Base-by-base conservation (phyloP, 2,888 invertebrate species). In the Synergus japonicus region DNA sequence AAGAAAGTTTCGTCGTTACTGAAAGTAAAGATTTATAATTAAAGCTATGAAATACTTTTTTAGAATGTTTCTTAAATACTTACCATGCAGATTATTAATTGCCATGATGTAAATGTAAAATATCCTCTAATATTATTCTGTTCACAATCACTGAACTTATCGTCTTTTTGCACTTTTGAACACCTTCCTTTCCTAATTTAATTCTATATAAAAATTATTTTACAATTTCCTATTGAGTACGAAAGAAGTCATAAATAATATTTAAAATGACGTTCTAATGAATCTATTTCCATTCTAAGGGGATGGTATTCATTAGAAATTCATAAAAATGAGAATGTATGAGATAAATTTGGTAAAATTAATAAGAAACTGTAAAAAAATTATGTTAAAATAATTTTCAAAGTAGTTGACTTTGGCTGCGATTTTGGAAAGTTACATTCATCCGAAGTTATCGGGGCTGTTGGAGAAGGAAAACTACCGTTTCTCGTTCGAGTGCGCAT, bases 391-490 rank as follows among this genome's bases (percentile, higher is more conserved):
- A 29, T 5, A 29, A 29, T 49, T 69, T 69, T 49, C 13, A 12
- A 5, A 66, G 3, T 3, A n/a, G 13, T 22, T 13, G n/a, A 73
- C 4, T 49, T 69, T 69, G 7, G 46, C 18, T 37, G 13, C 37
- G 10, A 37, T 5, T 37, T 15, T 9, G 15, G 49, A 66, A 8
- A n/a, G 43, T 2, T 15, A 43, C 43, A 66, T 54, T 73, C 18
- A 29, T 12, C 18, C 44, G 46, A 67, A 67, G 67, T 67, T 37
- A n/a, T 73, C 54, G 41, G 41, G 54, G 54, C 54, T 63, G 63
- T 73, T 54, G 73, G 54, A 54, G 73, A 73, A 73, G 54, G 41
- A 73, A 73, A 54, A 73, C 73, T 73, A 37, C 15, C 54, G 67
- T 37, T 54, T 54, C 37, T 44, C 18, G 44, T 22, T 10, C 67